Base-by-base conservation (phyloP, 2,797 vertebrate species). In the Artibeus lituratus region DNA sequence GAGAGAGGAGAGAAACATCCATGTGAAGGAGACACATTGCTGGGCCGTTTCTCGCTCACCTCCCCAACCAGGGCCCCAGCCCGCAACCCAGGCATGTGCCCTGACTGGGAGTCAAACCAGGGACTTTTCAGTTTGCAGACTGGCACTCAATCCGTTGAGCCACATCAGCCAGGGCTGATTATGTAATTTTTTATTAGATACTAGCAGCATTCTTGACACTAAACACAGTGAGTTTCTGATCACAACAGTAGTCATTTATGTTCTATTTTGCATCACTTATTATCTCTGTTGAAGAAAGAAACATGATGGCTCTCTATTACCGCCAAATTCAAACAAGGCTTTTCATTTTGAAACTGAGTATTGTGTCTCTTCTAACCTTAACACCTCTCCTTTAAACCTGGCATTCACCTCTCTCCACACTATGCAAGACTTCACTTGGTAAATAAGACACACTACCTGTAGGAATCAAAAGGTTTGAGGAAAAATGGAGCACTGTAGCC, bases 241-340 rank as follows among this genome's bases (percentile, higher is more conserved):
- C 94, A 96, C 37, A 89, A 85, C 90, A 94, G 90, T 94, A 85
- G 77, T 97, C 72, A 95, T 74, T 97, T 95, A 37, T 87, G 96
- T 94, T 70, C 92, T 86, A 47, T 95, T 93, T 96, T 74, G 94
- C 83, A 55, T 96, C 96, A 96, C 59, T 97, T 92, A 55, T 82
- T 96, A 95, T 76, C 94, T 90, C 81, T 87, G 18, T 21, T 90
- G 92, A 96, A 92, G 77, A 67, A 94, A 92, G 47, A 44, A 97
- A 73, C 85, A 84, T 85, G 94, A 97, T 83, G 96, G 91, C 81
- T 97, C 47, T 96, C 35, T 77, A 59, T 91, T 94, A 85, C 65
- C 78, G 85, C 87, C 94, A 96, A 86, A 88, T 62, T 89, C 32
- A 90, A 90, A 95, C 78, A 59, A 4, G 44, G 24, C 42, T 69